phyloP scores from a whole-genome alignment of 2,888 invertebrate species.

The Mythimna impura region DNA sequence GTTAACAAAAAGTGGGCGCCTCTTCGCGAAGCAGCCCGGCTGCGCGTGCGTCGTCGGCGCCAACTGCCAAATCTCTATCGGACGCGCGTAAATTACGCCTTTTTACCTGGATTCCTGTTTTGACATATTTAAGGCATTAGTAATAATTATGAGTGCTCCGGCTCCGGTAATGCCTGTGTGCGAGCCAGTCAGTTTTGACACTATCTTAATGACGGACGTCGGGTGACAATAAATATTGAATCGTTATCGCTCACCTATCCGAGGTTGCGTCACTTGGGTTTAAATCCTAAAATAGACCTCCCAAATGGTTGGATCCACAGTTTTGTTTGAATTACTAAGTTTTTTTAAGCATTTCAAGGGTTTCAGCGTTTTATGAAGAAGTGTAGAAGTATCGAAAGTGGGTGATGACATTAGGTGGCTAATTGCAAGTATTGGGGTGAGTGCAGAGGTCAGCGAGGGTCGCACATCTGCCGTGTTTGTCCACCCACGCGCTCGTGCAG shows the following conservation, averaged over 20 bases:
- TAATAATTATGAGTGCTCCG: conserved; percentile 90
- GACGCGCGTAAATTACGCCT: conserved; percentile 90
- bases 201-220: conserved; percentile 90
- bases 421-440: conserved; percentile 82
- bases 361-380: conserved; percentile 30
- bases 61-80: conserved; percentile 91
- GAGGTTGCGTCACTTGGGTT: conserved; percentile 81
- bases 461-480: conserved; percentile 87
- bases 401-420: conserved; percentile 77
- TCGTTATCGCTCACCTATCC: conserved; percentile 87
- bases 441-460: conserved; percentile 80
- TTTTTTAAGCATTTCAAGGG: conserved; percentile 31
- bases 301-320: conserved; percentile 75
- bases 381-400: conserved; percentile 59
- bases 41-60: conserved; percentile 82
- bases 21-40: conserved; percentile 81
- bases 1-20: conserved; percentile 90
- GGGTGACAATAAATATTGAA: conserved; percentile 90
- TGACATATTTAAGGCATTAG: conserved; percentile 91
- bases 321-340: conserved; percentile 41
- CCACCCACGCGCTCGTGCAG: conserved; percentile 81
- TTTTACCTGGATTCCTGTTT: conserved; percentile 91
- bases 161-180: conserved; percentile 81
- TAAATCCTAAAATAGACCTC: conserved; percentile 86
- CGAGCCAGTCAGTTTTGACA: conserved; percentile 88